phyloP scores from a whole-genome alignment of 2,113 vertebrate species.

The Elephas maximus region DNA sequence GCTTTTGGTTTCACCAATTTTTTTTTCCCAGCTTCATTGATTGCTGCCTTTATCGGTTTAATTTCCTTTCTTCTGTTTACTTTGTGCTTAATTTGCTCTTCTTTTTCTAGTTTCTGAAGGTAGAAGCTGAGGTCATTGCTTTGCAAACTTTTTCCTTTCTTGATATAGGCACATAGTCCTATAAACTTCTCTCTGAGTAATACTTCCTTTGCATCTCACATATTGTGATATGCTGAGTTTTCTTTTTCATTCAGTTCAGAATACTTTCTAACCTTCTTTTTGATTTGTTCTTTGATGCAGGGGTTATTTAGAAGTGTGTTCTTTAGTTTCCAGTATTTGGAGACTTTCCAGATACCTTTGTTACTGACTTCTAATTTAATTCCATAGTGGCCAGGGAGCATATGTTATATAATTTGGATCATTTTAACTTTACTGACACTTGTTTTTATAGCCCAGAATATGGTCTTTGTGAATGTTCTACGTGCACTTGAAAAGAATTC shows the following conservation, averaged over 20 bases:
- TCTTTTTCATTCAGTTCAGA: not conserved
- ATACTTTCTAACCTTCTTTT: not conserved
- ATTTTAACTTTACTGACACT: not conserved
- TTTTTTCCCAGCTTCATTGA: not conserved
- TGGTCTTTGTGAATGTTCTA: too few species aligned
- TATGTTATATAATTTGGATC: not conserved
- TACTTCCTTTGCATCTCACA: not conserved
- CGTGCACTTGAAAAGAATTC: too few species aligned
- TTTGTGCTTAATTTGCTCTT: not conserved
- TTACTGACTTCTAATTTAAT: not conserved
- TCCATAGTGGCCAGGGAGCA: not conserved
- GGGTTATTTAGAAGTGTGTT: not conserved
- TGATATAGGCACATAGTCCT: not conserved
- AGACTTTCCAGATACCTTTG: not conserved
- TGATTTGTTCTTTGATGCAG: not conserved
- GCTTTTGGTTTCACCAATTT: not conserved
- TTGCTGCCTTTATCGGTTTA: not conserved
- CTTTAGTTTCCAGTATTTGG: constrained; percentile 6
- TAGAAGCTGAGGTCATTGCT: not conserved
- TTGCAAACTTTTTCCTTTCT: not conserved
- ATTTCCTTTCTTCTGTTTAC: not conserved
- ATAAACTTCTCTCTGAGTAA: not conserved
- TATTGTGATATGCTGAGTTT: not conserved
- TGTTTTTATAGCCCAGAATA: not conserved
- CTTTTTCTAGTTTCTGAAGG: not conserved